Conservation (phyloP, 30 jellyfish, hydroid and myxozoan genomes). For the Cassiopea andromeda region DNA sequence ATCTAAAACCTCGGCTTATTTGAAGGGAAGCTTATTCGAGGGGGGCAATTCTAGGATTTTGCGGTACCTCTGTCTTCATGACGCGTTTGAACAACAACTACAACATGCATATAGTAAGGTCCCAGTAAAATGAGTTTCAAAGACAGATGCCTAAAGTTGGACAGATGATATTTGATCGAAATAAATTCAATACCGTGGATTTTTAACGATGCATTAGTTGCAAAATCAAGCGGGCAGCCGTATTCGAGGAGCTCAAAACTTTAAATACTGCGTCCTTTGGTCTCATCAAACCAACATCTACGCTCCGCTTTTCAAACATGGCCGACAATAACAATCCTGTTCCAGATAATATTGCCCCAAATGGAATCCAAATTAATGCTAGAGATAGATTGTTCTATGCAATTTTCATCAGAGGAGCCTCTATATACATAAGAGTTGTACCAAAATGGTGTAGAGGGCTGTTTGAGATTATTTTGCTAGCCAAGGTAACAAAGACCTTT, state of each 20-base stretch:
- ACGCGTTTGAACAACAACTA: conserved; percentile 10
- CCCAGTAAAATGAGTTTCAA: no score
- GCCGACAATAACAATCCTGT: conserved; percentile 42
- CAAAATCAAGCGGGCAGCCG: neutral
- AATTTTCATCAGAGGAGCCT: conserved; percentile 78
- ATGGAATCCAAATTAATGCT: conserved; percentile 67
- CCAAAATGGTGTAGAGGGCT: conserved; percentile 82
- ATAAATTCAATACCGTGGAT: no score
- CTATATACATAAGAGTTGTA: conserved; percentile 51
- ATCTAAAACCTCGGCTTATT: no score
- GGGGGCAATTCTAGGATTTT: no score
- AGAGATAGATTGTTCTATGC: conserved; percentile 91
- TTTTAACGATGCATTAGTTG: neutral
- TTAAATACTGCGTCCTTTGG: neutral
- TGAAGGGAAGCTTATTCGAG: no score
- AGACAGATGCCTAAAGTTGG: no score
- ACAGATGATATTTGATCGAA: no score
- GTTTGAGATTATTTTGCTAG: conserved; percentile 63
- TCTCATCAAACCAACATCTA: neutral
- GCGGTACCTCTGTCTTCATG: neutral
- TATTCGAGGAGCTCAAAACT: neutral
- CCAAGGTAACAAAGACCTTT: conserved; percentile 56
- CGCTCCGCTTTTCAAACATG: neutral
- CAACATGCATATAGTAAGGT: no score
- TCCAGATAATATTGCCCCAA: conserved; percentile 9